Evolutionary conservation across 2,113 vertebrate genomes (phyloP), one percentile per base, ranked within the genome.

Genomic region (Podarcis cretensis): DNA sequence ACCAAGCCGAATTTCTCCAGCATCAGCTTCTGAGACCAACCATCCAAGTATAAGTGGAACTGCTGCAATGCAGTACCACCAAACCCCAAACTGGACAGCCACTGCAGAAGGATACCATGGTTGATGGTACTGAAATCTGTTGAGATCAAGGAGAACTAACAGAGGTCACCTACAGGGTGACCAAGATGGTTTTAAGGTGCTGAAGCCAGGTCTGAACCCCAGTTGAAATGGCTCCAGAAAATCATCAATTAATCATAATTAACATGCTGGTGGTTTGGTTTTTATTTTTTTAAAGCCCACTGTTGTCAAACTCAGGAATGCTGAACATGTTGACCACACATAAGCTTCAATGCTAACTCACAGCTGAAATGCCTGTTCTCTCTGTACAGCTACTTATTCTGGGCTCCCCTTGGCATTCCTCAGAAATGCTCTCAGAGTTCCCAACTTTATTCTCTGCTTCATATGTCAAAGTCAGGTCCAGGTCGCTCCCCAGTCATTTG

Each of bases 381-480:
- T 48, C 59, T n/a, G 37, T 68, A 82, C 30, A 83, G 59, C n/a
- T 77, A 76, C 81, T 83, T 83, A 68, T 35, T 80, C 85, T 69
- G 21, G 20, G 63, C 40, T 57, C 20, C 68, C 65, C 71, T 68
- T 76, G 87, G 81, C 69, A 88, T 88, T 43, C 76, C 74, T 32
- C 63, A 43, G 12, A 77, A 68, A 7, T 66, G 21, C 65, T 88
- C 87, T 76, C 73, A 48, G 37, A 82, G 71, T 77, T 83, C 30
- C 73, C 80, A 83, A 75, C 7, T 25, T 82, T 83, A 88, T 88
- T 66, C 40, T 77, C n/a, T 68, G 81, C 81, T 88, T 84, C 20
- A 74, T 81, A 85, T 59, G 59, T 74, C 54, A 84, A 68, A 89
- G 68, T 84, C 43, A 89, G 82, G 81, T 78, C 63, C 30, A 71